A percentile compares a stretch with the other conserved stretches of the same genome.
phyloP scores from a whole-genome alignment of 1,140 invertebrate species.

The Argopecten irradians region DNA sequence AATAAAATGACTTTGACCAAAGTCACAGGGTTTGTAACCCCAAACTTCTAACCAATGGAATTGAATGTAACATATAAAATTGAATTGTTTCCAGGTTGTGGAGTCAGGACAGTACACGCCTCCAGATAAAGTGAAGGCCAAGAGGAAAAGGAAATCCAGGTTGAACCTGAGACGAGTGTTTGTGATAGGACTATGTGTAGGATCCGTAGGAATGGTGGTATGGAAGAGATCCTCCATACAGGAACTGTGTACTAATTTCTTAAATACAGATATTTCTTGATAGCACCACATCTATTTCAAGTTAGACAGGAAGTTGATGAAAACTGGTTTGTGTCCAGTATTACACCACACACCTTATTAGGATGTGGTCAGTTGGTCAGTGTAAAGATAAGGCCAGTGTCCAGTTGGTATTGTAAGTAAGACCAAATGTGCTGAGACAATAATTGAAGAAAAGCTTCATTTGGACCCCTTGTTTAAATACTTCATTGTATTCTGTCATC shows the following conservation, averaged over 20 bases:
- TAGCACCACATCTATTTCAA: background rate
- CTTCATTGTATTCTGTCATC: no score
- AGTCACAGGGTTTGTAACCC: no score
- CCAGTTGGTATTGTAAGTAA: no score
- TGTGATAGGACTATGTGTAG: conserved; percentile 12
- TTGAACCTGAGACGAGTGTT: conserved; percentile 25
- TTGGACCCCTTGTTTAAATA: no score
- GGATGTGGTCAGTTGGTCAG: background rate
- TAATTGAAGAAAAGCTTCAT: no score
- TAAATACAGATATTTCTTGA: background rate
- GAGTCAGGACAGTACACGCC: conserved; percentile 38
- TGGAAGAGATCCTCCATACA: conserved; percentile 43
- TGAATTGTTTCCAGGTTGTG: conserved; percentile 49
- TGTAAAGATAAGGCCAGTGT: background rate
- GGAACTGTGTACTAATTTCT: background rate
- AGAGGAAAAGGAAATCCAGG: background rate
- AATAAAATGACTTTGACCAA: no score
- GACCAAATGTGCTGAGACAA: no score
- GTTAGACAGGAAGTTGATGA: no score
- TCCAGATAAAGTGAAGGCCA: conserved; percentile 44
- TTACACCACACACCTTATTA: no score
- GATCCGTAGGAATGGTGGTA: conserved; percentile 31
- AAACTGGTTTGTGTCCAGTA: no score
- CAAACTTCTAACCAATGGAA: no score
- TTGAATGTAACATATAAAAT: no score